These are phyloP conservation scores for Scartelaos histophorus DNA, from an alignment of 2,113 vertebrate species.

Conservation along the genomic window DNA sequence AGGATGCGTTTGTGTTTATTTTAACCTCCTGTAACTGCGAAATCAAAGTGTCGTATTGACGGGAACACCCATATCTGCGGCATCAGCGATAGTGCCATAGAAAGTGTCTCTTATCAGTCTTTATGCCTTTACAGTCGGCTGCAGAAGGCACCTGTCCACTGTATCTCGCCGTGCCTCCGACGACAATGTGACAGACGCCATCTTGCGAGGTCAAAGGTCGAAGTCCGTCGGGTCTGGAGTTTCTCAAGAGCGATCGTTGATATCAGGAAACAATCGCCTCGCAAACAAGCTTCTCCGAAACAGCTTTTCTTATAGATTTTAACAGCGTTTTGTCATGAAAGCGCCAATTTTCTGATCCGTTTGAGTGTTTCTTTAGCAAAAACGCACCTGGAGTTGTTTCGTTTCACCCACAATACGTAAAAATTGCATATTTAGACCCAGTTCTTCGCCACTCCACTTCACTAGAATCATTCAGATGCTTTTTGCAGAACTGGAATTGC, in stretches of 20 bases:
- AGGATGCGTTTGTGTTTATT: too few species aligned
- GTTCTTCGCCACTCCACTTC: too few species aligned
- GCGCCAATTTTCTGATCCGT: too few species aligned
- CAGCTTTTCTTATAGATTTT: neutral
- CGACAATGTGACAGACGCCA: constrained; percentile 39
- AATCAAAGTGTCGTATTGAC: too few species aligned
- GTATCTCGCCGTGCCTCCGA: constrained; percentile 37
- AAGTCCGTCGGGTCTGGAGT: constrained; percentile 55
- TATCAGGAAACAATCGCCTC: constrained; percentile 1
- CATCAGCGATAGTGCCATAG: constrained; percentile 2
- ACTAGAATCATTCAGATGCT: too few species aligned
- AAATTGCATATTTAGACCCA: too few species aligned
- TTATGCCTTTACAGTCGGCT: constrained; percentile 55
- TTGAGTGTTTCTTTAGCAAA: too few species aligned
- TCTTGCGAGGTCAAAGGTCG: constrained; percentile 51
- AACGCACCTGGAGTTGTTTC: too few species aligned
- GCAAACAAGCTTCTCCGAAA: neutral
- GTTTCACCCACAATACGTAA: too few species aligned
- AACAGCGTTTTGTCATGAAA: neutral
- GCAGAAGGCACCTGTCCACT: constrained; percentile 13
- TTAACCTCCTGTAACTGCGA: too few species aligned
- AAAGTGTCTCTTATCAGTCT: constrained; percentile 29
- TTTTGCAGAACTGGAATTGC: too few species aligned
- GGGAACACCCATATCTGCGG: neutral
- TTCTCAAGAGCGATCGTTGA: constrained; percentile 36